Conservation (phyloP, 2,888 invertebrate genomes). For the Lordiphosa fenestrarum region DNA sequence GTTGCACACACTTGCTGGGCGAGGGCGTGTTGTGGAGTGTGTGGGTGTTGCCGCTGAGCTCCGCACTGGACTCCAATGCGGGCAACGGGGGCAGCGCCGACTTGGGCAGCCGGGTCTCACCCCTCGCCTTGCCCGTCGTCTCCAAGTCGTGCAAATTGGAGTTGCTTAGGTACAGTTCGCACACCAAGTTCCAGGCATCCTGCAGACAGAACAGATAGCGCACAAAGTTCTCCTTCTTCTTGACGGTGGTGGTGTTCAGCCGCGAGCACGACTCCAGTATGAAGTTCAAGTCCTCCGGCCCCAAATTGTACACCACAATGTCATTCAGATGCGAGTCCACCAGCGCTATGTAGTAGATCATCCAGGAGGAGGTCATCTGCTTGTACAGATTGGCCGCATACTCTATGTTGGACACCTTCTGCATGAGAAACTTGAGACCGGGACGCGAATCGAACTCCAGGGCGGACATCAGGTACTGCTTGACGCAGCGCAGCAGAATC, state of each 20-base stretch:
- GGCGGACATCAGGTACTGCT: slow-evolving; percentile 90
- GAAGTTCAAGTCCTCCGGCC: slow-evolving; percentile 83
- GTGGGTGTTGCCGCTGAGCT: too few species aligned
- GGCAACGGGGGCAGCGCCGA: slow-evolving; percentile 1
- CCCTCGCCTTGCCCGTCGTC: slow-evolving; percentile 59
- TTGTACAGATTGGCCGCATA: slow-evolving; percentile 94
- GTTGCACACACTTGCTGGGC: slow-evolving; percentile 68
- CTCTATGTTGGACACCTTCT: slow-evolving; percentile 93
- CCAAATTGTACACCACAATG: slow-evolving; percentile 84
- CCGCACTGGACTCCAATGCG: too few species aligned
- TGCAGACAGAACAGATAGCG: slow-evolving; percentile 84
- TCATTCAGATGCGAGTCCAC: slow-evolving; percentile 91
- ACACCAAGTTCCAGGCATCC: slow-evolving; percentile 84
- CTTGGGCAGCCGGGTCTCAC: neutral
- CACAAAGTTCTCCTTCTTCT: slow-evolving; percentile 83
- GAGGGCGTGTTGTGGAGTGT: slow-evolving; percentile 33
- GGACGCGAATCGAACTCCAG: slow-evolving; percentile 94
- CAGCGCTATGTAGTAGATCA: slow-evolving; percentile 91
- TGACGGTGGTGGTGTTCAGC: slow-evolving; percentile 81
- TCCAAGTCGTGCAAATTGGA: slow-evolving; percentile 79
- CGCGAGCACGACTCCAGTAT: slow-evolving; percentile 84
- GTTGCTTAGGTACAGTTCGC: slow-evolving; percentile 82
- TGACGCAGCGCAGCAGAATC: slow-evolving; percentile 88
- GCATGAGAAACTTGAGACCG: slow-evolving; percentile 95
- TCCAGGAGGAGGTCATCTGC: slow-evolving; percentile 95